phyloP scores from a whole-genome alignment of 2,113 vertebrate species.

The Perca schrenkii region DNA sequence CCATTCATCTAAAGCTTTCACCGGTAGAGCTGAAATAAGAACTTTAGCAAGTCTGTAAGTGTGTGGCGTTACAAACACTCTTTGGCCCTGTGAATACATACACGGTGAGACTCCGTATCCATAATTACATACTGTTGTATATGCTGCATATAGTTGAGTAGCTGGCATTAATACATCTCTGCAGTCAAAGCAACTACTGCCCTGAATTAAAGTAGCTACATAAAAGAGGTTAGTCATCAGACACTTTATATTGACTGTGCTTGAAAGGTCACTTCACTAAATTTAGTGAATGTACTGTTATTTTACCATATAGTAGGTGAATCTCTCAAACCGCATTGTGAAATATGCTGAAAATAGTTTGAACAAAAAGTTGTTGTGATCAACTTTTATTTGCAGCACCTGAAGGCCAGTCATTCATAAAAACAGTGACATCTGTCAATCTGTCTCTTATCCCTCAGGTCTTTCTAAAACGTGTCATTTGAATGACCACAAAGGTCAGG shows the following conservation, averaged over 20 bases:
- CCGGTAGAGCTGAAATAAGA: neutral
- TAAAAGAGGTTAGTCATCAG: constrained; percentile 26
- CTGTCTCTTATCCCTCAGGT: constrained; percentile 43
- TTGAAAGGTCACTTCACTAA: constrained; percentile 35
- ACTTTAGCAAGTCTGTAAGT: neutral
- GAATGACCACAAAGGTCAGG: constrained; percentile 61
- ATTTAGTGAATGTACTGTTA: constrained; percentile 18
- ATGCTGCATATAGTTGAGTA: constrained; percentile 11
- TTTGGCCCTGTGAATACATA: constrained; percentile 34
- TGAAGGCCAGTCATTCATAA: constrained; percentile 25
- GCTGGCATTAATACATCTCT: neutral
- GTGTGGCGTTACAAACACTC: neutral
- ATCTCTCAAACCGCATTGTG: neutral
- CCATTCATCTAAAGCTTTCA: constrained; percentile 2
- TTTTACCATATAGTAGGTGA: constrained; percentile 4
- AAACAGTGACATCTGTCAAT: constrained; percentile 47
- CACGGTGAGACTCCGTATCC: constrained; percentile 1
- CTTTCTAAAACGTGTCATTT: constrained; percentile 22
- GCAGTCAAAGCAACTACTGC: constrained; percentile 12
- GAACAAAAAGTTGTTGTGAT: constrained; percentile 9
- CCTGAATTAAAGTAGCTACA: constrained; percentile 10
- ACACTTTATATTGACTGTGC: constrained; percentile 18
- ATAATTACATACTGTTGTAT: constrained; percentile 33
- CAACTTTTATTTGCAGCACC: constrained; percentile 16
- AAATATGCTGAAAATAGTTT: constrained; percentile 15